Percentiles rank a stretch among this genome's conserved stretches.
phyloP scores from a whole-genome alignment of 2,113 vertebrate species.

The Leptocoma aspasia region DNA sequence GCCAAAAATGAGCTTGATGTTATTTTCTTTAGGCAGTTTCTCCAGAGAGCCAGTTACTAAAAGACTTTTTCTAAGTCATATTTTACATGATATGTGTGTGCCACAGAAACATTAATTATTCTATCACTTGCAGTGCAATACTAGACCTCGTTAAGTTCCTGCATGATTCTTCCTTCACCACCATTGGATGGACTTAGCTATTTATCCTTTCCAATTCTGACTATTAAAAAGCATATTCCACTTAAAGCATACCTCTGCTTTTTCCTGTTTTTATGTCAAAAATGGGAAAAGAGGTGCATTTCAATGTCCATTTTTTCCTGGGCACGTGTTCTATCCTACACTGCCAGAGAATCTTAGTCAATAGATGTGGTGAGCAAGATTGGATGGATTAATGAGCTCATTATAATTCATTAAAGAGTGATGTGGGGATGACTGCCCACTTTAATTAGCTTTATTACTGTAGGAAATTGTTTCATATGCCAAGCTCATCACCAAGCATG shows the following conservation, averaged over 20 bases:
- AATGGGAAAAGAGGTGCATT: not conserved
- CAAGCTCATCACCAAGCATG: conserved; percentile 70
- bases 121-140: not conserved
- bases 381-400: conserved; percentile 73
- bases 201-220: not conserved
- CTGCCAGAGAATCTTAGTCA: conserved; percentile 27
- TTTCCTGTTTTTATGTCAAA: not conserved
- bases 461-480: conserved; percentile 78
- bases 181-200: not conserved
- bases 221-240: not conserved
- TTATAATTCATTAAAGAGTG: conserved; percentile 79
- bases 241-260: not conserved
- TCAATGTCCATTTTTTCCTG: not conserved
- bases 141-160: not conserved
- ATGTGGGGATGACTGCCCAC: conserved; percentile 73
- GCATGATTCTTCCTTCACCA: not conserved
- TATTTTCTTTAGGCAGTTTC: not conserved
- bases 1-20: not conserved
- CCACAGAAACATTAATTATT: not conserved
- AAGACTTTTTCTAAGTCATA: not conserved
- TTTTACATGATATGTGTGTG: not conserved
- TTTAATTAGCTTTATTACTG: conserved; percentile 81
- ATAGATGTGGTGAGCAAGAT: conserved; percentile 34
- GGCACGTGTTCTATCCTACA: not conserved
- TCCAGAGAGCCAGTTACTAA: not conserved